These are phyloP conservation scores for Spilosoma lubricipeda DNA, from an alignment of 2,888 invertebrate genomes.

Conservation along the genomic window DNA sequence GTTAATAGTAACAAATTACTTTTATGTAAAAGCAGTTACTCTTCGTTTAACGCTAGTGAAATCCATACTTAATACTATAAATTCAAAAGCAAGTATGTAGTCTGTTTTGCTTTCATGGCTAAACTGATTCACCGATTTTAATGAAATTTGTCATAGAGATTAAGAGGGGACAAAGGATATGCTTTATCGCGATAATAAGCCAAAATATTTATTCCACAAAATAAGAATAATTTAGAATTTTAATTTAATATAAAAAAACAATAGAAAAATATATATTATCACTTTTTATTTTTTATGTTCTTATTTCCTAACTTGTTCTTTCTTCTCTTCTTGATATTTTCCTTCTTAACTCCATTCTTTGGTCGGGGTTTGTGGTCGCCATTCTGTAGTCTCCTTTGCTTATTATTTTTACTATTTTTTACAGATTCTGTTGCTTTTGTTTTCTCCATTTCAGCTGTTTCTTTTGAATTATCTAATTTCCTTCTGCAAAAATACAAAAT, in stretches of 20 bases:
- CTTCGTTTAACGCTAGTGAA: too few species aligned
- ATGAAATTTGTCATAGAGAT: too few species aligned
- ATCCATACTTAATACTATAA: too few species aligned
- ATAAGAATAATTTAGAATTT: too few species aligned
- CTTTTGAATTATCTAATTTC: slow-evolving; percentile 66
- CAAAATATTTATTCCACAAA: too few species aligned
- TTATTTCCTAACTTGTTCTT: slow-evolving; percentile 51
- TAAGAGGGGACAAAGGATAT: too few species aligned
- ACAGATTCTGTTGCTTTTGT: slow-evolving; percentile 51
- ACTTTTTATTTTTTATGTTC: slow-evolving; percentile 45
- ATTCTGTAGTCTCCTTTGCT: slow-evolving; percentile 67
- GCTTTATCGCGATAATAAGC: too few species aligned
- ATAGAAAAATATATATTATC: slow-evolving; percentile 27
- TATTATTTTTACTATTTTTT: slow-evolving; percentile 62
- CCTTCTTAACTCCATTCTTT: slow-evolving; percentile 33
- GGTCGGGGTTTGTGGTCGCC: slow-evolving; percentile 39
- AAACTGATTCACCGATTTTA: too few species aligned
- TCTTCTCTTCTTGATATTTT: slow-evolving; percentile 43
- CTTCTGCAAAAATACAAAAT: slow-evolving; percentile 60
- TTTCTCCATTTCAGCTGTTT: slow-evolving; percentile 45
- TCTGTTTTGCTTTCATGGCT: too few species aligned
- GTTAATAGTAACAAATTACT: too few species aligned
- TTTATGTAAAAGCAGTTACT: too few species aligned
- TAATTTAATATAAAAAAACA: slow-evolving; percentile 3
- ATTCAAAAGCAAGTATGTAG: too few species aligned